phyloP scores from a whole-genome alignment of 2,888 invertebrate genomes.

The Acrobeloides nanus region DNA sequence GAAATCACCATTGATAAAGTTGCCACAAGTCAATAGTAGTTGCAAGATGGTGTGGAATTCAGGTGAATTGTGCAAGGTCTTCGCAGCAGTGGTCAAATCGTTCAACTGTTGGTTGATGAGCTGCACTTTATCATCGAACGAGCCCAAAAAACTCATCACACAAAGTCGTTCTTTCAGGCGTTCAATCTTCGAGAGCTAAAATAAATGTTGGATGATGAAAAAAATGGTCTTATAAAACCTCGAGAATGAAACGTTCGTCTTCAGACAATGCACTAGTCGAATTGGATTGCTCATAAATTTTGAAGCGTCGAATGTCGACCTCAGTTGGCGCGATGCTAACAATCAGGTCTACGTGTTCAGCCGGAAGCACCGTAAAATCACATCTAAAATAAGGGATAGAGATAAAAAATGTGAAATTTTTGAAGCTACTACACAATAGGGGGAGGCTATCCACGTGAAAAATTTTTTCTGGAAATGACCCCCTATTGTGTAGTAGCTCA shows the following conservation, averaged over 20 bases:
- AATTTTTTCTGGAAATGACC: background rate
- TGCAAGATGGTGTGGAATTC: conserved; percentile 24
- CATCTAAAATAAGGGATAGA: conserved; percentile 12
- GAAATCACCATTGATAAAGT: conserved; percentile 30
- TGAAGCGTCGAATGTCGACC: conserved; percentile 24
- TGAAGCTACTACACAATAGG: background rate
- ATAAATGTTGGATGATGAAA: conserved; percentile 4
- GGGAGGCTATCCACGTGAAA: background rate
- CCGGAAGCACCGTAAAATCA: conserved; percentile 22
- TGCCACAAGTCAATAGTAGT: conserved; percentile 17
- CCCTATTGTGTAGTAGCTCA: background rate
- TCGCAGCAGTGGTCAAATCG: conserved; percentile 15
- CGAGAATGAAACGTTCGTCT: conserved; percentile 28
- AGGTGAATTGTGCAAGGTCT: conserved; percentile 20
- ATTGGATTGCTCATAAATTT: conserved; percentile 26
- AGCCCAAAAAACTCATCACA: conserved; percentile 36
- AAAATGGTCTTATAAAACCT: conserved; percentile 5
- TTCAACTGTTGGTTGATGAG: conserved; percentile 20
- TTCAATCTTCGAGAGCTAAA: conserved; percentile 38
- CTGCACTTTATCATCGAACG: conserved; percentile 21
- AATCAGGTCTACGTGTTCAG: conserved; percentile 20
- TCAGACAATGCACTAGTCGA: conserved; percentile 14
- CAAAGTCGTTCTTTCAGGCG: conserved; percentile 42
- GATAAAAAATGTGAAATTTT: background rate
- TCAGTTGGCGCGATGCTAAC: conserved; percentile 31